Evolutionary conservation across 2,113 vertebrate species (phyloP).

Genomic region (Phodopus roborovskii): DNA sequence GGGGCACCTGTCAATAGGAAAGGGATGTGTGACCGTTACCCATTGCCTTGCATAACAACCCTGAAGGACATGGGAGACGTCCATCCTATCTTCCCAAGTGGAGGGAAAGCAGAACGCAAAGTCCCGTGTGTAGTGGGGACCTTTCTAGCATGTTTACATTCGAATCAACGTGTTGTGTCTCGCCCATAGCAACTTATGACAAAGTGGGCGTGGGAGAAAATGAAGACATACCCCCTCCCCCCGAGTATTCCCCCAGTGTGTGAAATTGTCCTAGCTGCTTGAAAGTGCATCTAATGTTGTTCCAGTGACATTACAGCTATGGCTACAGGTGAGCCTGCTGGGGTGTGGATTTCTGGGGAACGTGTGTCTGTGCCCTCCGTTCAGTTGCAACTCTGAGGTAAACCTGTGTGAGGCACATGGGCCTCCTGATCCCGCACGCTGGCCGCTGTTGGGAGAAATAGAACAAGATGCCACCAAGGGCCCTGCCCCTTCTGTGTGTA

Average conservation of each 20-base stretch:
- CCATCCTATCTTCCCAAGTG: neutral
- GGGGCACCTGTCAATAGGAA: neutral
- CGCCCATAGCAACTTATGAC: neutral
- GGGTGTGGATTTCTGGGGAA: neutral
- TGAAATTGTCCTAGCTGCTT: neutral
- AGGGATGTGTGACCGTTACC: neutral
- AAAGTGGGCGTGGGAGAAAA: neutral
- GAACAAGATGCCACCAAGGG: neutral
- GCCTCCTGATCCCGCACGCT: rapidly evolving
- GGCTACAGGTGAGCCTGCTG: rapidly evolving
- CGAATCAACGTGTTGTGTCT: neutral
- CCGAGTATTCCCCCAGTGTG: neutral
- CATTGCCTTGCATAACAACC: neutral
- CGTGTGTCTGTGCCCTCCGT: rapidly evolving
- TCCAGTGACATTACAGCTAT: rapidly evolving
- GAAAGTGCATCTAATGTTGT: neutral
- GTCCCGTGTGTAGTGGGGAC: neutral
- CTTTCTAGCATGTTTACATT: neutral
- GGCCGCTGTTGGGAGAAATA: neutral
- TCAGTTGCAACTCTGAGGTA: neutral
- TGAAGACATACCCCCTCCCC: neutral
- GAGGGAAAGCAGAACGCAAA: neutral
- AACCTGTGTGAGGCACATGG: rapidly evolving
- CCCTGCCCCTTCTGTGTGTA: neutral
- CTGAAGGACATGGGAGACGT: neutral